Base-by-base conservation (phyloP, 2,797 vertebrate species). In the Sebastes baramenuke region DNA sequence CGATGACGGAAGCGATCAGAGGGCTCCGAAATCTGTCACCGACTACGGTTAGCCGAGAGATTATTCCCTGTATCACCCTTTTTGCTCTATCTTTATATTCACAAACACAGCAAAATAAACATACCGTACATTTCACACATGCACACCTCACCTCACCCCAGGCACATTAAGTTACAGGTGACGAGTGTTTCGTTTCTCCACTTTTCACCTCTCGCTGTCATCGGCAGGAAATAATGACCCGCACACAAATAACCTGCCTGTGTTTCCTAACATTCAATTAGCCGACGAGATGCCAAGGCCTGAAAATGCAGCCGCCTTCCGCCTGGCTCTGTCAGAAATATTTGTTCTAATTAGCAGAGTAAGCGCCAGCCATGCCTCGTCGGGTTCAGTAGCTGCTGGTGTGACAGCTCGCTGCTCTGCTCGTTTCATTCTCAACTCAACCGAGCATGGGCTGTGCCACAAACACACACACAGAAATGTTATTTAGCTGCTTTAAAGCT, bases 11-110 rank as follows among this genome's bases (percentile, higher is more conserved):
- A 85, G 95, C 5, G 97, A 99, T 67, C 98, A 98, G 65, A 97
- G 99, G 81, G 99, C 98, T 87, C 99, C 99, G 2, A 99, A 99
- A 90, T 99, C 97, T 7, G 93, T 99, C 91, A 98, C 97, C 1
- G 98, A 99, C 87, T 99, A 99, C 70, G 99, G 99, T 99, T 91
- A 78, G 94, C 89, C 2, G 22, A 77, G 22, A 22, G 5, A 25
- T 46, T 18, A 46, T 46, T 46, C 42, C 16, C 42, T 8, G 42
- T 46, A 46, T 46, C 42, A 20, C 42, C 42, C 42, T 46, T 18
- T 18, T 18, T 8, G 42, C 42, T 46, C 42, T 46, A n/a, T 61
- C 56, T 65, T 11, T 38, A 38, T 10, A 38, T 22, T 14, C 22
- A 62, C 20, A 59, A 38, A 49, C n/a, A 18, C 61, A 52, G 38